Evolutionary conservation across 2,797 vertebrate genomes (phyloP), one percentile per base, ranked within the genome.

Genomic region (Trematomus bernacchii): DNA sequence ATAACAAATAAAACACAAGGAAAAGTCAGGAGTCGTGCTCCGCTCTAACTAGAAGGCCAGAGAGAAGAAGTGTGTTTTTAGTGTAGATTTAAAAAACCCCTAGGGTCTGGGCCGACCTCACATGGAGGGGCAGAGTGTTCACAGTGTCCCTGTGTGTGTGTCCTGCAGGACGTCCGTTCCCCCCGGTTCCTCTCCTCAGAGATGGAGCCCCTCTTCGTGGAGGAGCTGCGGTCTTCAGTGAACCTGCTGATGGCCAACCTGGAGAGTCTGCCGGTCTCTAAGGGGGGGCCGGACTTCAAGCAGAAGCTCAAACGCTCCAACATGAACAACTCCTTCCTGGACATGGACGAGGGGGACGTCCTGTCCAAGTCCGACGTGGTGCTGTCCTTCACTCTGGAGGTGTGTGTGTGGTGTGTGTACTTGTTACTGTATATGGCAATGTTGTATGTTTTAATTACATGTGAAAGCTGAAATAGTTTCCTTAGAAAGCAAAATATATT

Each of bases 191-290:
- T 91, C 96, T 91, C 96, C 5, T 94, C 95, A 57, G 97, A 99
- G 87, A 99, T 98, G 98, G 98, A 97, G 85, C 91, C 40, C 16
- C 95, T 98, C 90, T 98, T 95, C 37, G 95, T 98, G 77, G 98
- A 99, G 92, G 98, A 99, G 92, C 74, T 99, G 75, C 93, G 96
- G 2, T 97, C 98, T 4, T 96, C 98, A 0, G 96, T 99, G 85
- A 99, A 97, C 93, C 94, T 98, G 72, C 94, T 99, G 37, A 99
- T 99, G 98, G 97, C 97, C 53, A 99, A 99, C 90, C 92, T 99
- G 93, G 98, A 99, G 93, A 98, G 98, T 86, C 97, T 98, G 71
- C 98, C 98, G 0, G 98, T 99, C 75, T 97, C 98, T 14, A 99
- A 97, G 93, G 97, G 97, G 65, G 97, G 97, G 0, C 94, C 97